Conservation (phyloP, 2,113 vertebrate species). For the Rhineura floridana region DNA sequence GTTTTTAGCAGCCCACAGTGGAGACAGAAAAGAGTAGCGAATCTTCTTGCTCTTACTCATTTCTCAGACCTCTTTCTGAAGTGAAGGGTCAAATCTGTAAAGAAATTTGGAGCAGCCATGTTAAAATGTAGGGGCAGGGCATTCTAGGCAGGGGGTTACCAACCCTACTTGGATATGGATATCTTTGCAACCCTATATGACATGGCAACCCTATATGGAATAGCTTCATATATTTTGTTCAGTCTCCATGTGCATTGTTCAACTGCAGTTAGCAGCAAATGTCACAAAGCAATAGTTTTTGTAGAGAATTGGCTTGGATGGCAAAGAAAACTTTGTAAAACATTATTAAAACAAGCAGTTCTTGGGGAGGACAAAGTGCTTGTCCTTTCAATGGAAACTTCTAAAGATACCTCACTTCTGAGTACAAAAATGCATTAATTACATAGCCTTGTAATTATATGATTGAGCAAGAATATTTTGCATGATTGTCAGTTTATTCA, state of each 20-base stretch:
- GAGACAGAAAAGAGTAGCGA: too few species aligned
- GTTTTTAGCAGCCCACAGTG: too few species aligned
- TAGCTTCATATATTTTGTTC: background rate
- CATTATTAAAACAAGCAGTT: slow-evolving; percentile 2
- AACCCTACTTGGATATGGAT: too few species aligned
- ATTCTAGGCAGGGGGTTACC: too few species aligned
- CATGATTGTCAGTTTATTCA: background rate
- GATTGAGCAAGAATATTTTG: background rate
- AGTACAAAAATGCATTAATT: background rate
- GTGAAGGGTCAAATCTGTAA: too few species aligned
- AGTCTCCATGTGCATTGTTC: background rate
- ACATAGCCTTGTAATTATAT: background rate
- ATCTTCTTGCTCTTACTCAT: too few species aligned
- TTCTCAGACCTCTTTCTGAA: too few species aligned
- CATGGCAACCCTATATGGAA: too few species aligned
- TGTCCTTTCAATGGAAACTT: background rate
- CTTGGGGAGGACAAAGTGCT: slow-evolving; percentile 4
- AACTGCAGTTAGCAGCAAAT: background rate
- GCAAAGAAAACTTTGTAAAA: slow-evolving; percentile 3
- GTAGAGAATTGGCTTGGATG: slow-evolving; percentile 5
- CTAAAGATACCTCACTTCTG: background rate
- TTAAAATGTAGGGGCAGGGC: too few species aligned
- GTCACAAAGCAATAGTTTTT: background rate
- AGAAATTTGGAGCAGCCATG: too few species aligned
- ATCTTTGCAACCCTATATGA: too few species aligned